Evolutionary conservation across 64 coral and sea anemone genomes (phyloP).

Genomic region (Actinia tenebrosa): DNA sequence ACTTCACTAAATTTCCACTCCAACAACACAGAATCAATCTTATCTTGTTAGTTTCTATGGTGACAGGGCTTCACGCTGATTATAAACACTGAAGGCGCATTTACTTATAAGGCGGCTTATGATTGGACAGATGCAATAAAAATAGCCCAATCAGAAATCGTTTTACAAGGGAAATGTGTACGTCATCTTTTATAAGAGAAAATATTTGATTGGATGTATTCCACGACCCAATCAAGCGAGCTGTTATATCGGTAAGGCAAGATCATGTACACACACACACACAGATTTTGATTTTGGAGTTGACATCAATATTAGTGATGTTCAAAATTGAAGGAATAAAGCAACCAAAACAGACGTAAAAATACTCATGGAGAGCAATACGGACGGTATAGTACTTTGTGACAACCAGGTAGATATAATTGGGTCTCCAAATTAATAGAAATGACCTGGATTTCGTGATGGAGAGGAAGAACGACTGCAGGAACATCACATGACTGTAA

Average conservation of each 20-base stretch:
- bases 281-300: background rate
- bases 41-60: conserved; percentile 10
- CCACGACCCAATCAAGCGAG: background rate
- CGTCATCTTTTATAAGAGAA: background rate
- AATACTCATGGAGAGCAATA: conserved; percentile 8
- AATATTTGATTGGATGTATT: background rate
- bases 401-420: conserved; percentile 9
- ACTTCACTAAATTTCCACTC: background rate
- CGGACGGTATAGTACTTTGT: conserved; percentile 18
- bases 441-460: background rate
- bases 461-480: background rate
- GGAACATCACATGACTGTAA: background rate
- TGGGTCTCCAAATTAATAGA: background rate
- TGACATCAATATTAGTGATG: background rate
- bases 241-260: background rate
- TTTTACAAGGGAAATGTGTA: background rate
- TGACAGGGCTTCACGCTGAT: background rate
- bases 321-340: background rate
- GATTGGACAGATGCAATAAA: background rate
- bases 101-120: background rate
- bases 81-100: background rate
- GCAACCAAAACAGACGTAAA: background rate
- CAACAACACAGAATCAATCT: background rate
- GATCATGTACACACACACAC: background rate
- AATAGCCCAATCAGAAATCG: background rate